Conservation (phyloP, 2,888 invertebrate genomes). For the Hymenopus coronatus region DNA sequence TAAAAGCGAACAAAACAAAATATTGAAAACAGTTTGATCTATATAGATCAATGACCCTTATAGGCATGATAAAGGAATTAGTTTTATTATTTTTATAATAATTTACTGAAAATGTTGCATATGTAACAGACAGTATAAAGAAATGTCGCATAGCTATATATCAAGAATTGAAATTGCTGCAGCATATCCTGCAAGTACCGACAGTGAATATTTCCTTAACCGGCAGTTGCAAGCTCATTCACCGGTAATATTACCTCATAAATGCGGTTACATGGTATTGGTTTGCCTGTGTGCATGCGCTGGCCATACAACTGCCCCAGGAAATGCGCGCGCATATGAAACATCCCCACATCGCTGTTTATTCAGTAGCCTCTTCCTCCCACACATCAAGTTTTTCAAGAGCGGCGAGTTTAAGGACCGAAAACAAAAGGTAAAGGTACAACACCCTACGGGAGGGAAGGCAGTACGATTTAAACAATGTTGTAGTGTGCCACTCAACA, state of each 20-base stretch:
- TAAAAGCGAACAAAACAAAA: too few relatives aligned
- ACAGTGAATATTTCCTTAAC: not conserved
- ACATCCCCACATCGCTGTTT: not conserved
- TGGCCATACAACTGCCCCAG: not conserved
- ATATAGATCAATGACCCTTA: too few relatives aligned
- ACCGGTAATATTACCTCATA: not conserved
- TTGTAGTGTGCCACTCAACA: not conserved
- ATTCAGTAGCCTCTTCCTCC: not conserved
- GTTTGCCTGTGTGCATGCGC: not conserved
- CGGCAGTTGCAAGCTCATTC: not conserved
- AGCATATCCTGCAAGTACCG: not conserved
- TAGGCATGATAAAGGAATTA: too few relatives aligned
- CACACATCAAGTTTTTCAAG: not conserved
- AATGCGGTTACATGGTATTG: not conserved
- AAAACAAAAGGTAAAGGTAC: constrained; percentile 1
- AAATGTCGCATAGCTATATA: too few relatives aligned
- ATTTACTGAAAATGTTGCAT: too few relatives aligned
- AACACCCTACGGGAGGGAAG: not conserved
- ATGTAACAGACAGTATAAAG: too few relatives aligned
- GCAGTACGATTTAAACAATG: not conserved
- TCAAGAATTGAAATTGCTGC: too few relatives aligned
- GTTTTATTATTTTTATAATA: too few relatives aligned
- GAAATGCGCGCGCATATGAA: not conserved
- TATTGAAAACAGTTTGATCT: too few relatives aligned
- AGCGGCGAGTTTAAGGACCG: not conserved